Evolutionary conservation across 2,797 vertebrate genomes (phyloP).

Genomic region (Xenops minutus): DNA sequence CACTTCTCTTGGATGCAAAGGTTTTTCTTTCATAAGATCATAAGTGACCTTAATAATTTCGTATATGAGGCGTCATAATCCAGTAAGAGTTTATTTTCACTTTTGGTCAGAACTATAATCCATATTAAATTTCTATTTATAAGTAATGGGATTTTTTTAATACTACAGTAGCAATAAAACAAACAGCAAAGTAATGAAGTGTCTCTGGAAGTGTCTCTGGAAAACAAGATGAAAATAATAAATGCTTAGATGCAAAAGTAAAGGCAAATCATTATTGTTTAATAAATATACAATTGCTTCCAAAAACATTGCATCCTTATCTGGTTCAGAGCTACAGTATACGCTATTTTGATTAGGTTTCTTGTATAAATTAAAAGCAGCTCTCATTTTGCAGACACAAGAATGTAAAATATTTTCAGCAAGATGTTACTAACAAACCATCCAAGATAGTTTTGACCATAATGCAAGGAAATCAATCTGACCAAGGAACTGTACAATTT

Average conservation of each 20-base stretch:
- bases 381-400: neutral
- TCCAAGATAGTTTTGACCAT: neutral
- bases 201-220: neutral
- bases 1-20: conserved; percentile 22
- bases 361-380: neutral
- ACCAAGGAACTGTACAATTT: neutral
- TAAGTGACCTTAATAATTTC: neutral
- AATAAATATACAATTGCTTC: neutral
- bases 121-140: neutral
- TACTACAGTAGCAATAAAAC: neutral
- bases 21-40: neutral
- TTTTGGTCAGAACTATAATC: neutral
- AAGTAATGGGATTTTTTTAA: neutral
- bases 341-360: neutral
- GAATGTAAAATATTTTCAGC: neutral
- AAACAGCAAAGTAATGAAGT: neutral
- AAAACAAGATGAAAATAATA: conserved; percentile 26
- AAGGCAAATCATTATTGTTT: neutral
- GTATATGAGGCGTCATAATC: neutral
- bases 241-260: neutral
- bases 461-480: neutral
- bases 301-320: neutral
- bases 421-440: neutral
- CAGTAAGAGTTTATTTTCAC: neutral
- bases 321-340: neutral